These are phyloP conservation scores for Hemicentrotus pulcherrimus DNA, from an alignment of 35 echinoderm and acorn worm genomes.

Conservation along the genomic window DNA sequence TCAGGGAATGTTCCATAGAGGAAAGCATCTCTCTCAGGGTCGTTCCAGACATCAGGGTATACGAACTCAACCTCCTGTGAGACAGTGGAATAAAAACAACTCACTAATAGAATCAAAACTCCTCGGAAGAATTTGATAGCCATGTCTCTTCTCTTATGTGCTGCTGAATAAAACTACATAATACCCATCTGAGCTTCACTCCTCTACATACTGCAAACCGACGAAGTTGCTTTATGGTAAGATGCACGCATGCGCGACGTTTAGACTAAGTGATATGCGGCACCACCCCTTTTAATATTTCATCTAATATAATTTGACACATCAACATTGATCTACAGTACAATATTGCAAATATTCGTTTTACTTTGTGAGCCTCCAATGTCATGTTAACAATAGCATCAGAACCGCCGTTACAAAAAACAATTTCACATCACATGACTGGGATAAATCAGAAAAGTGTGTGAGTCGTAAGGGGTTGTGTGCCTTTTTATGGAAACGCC, in stretches of 20 bases:
- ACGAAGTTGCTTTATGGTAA: neutral
- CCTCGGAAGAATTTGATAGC: neutral
- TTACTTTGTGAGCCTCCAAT: too few species aligned
- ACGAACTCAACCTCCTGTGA: constrained; percentile 50
- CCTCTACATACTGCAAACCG: neutral
- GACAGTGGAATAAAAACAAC: neutral
- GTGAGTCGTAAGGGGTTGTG: too few species aligned
- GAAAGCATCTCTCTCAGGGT: constrained; percentile 76
- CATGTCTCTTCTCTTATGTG: neutral
- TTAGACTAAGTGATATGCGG: too few species aligned
- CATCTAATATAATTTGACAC: neutral
- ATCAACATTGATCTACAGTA: neutral
- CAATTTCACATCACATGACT: too few species aligned
- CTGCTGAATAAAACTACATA: neutral
- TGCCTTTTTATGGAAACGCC: too few species aligned
- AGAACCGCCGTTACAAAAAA: too few species aligned
- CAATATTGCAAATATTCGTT: too few species aligned
- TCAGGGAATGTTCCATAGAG: constrained; percentile 74
- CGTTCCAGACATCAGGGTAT: constrained; percentile 83
- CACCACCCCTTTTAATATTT: neutral
- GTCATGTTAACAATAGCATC: too few species aligned
- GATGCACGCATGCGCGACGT: neutral
- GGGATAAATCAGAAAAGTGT: too few species aligned
- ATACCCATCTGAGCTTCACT: neutral
- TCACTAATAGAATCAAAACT: neutral